Evolutionary conservation across 2,113 vertebrate species (phyloP).

Genomic region (Toxostoma redivivum): DNA sequence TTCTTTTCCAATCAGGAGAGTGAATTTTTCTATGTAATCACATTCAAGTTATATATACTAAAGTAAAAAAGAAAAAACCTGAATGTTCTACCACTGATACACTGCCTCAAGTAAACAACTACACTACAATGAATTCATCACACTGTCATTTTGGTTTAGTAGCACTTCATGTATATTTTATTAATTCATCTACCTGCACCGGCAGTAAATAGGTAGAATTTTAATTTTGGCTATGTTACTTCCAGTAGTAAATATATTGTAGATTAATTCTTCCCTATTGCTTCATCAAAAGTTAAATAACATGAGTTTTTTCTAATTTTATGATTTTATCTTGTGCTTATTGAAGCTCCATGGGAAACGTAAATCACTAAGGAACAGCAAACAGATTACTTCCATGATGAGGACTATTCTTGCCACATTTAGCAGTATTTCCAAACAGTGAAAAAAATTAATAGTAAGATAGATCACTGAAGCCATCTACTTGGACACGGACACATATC

Average conservation of each 20-base stretch:
- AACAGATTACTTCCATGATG: neutral
- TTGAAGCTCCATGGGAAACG: neutral
- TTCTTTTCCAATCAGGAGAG: neutral
- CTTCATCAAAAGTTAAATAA: neutral
- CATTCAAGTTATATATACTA: neutral
- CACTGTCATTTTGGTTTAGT: neutral
- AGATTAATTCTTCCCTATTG: neutral
- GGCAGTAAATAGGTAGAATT: neutral
- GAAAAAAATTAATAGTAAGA: neutral
- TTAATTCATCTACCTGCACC: neutral
- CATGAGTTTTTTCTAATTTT: neutral
- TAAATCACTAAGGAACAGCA: neutral
- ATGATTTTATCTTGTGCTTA: neutral
- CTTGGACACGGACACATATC: neutral
- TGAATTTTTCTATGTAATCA: neutral
- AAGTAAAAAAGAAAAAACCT: neutral
- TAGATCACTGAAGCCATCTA: neutral
- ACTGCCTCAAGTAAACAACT: neutral
- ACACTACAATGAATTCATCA: neutral
- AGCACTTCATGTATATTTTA: neutral
- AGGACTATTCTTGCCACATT: neutral
- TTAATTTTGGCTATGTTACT: neutral
- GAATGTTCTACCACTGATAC: neutral
- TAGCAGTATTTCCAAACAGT: neutral
- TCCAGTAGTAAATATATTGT: neutral